A percentile compares a stretch with the other conserved stretches of the same genome.
Evolutionary conservation across 2,888 invertebrate genomes (phyloP).

Genomic region (Rhimphoctona megacephalus): DNA sequence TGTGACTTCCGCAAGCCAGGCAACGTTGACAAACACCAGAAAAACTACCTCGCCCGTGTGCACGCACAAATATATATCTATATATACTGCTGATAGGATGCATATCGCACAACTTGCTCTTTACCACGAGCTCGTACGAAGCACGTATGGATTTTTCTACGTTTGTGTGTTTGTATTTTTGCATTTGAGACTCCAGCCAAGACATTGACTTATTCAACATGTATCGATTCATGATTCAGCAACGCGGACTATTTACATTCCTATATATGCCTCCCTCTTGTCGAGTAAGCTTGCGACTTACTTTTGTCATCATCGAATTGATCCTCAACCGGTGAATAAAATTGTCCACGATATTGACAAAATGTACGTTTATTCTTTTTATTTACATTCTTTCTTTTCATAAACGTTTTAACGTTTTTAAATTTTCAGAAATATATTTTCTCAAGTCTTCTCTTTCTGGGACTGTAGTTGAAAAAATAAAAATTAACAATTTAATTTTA

Average conservation of each 20-base stretch:
- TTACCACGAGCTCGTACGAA: conserved; percentile 3
- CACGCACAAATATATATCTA: neutral
- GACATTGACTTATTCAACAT: conserved; percentile 51
- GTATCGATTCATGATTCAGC: conserved; percentile 55
- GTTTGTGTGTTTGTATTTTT: conserved; percentile 28
- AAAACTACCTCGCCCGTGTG: neutral
- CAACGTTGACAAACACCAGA: conserved; percentile 24
- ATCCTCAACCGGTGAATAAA: neutral
- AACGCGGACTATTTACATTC: conserved; percentile 43
- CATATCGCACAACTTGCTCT: conserved; percentile 34
- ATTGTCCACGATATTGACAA: neutral
- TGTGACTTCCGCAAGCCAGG: conserved; percentile 61
- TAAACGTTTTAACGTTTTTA: neutral
- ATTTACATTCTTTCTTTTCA: neutral
- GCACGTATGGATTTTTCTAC: conserved; percentile 43
- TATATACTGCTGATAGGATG: conserved; percentile 67
- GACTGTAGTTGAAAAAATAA: too few species aligned
- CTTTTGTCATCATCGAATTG: neutral
- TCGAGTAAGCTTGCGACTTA: conserved; percentile 1
- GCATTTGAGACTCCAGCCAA: conserved; percentile 27
- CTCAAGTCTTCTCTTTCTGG: too few species aligned
- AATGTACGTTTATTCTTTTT: neutral
- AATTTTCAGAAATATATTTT: neutral
- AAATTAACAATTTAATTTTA: too few species aligned
- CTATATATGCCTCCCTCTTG: neutral